A percentile compares a stretch with the other conserved stretches of the same genome.
Conservation (phyloP, 2,888 invertebrate species). For the Bedellia somnulentella region DNA sequence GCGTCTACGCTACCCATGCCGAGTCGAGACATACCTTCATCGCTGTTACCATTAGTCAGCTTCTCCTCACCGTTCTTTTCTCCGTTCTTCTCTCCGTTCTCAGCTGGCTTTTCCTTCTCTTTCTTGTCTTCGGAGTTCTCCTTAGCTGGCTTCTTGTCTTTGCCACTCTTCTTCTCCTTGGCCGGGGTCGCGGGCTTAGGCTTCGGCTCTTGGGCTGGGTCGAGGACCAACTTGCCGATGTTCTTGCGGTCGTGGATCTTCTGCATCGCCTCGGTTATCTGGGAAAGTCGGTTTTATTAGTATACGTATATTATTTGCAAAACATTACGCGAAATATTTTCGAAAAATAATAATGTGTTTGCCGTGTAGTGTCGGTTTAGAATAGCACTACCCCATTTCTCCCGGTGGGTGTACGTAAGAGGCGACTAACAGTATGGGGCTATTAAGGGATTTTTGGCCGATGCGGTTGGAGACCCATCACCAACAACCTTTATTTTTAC, state of each 20-base stretch:
- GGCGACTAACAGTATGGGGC: too few species aligned
- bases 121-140: constrained; percentile 59
- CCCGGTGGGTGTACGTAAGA: too few species aligned
- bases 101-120: constrained; percentile 27
- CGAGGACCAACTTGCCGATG: constrained; percentile 83
- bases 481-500: too few species aligned
- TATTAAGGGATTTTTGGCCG: too few species aligned
- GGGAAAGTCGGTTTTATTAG: constrained; percentile 6
- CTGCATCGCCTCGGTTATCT: constrained; percentile 89
- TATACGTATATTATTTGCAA: too few species aligned
- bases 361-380: too few species aligned
- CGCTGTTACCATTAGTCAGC: constrained; percentile 56
- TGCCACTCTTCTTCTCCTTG: constrained; percentile 71
- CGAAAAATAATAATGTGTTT: too few species aligned
- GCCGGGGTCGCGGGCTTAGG: constrained; percentile 79
- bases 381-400: too few species aligned
- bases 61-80: constrained; percentile 55
- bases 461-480: too few species aligned
- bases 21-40: constrained; percentile 47
- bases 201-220: constrained; percentile 77
- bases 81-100: constrained; percentile 48
- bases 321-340: too few species aligned
- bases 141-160: constrained; percentile 66
- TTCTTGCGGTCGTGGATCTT: constrained; percentile 92
- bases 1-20: constrained; percentile 15